These are phyloP conservation scores for Glyphotaelius pellucidus DNA, from an alignment of 2,888 invertebrate genomes.

Conservation along the genomic window DNA sequence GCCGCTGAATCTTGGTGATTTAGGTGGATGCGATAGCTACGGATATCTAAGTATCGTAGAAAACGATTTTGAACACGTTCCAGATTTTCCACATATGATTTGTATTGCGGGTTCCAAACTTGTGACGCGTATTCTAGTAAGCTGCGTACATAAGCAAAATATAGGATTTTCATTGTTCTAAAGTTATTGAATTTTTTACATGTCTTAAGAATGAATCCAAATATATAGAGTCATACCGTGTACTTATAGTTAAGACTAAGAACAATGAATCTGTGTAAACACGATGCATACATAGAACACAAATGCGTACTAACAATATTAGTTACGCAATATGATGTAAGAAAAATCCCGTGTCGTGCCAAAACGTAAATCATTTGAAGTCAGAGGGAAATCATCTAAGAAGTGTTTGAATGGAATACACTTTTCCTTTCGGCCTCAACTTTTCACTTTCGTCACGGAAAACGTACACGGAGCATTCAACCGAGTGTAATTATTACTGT, in stretches of 20 bases:
- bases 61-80: too few species aligned
- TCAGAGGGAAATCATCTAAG: neutral
- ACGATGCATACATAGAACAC: neutral
- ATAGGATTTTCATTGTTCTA: too few species aligned
- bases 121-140: too few species aligned
- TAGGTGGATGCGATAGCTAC: too few species aligned
- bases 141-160: too few species aligned
- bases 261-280: neutral
- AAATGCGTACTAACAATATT: neutral
- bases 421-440: neutral
- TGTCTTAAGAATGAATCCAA: too few species aligned
- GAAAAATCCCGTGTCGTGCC: neutral
- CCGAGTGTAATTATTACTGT: neutral
- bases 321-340: neutral
- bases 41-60: too few species aligned
- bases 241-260: neutral
- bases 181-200: too few species aligned
- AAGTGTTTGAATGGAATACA: neutral
- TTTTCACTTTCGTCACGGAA: neutral
- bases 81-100: too few species aligned
- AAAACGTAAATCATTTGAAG: neutral
- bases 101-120: too few species aligned
- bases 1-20: too few species aligned
- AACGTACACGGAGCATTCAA: neutral
- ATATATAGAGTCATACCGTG: neutral